Evolutionary conservation across 1,140 invertebrate species (phyloP).

Genomic region (Amphibalanus amphitrite): DNA sequence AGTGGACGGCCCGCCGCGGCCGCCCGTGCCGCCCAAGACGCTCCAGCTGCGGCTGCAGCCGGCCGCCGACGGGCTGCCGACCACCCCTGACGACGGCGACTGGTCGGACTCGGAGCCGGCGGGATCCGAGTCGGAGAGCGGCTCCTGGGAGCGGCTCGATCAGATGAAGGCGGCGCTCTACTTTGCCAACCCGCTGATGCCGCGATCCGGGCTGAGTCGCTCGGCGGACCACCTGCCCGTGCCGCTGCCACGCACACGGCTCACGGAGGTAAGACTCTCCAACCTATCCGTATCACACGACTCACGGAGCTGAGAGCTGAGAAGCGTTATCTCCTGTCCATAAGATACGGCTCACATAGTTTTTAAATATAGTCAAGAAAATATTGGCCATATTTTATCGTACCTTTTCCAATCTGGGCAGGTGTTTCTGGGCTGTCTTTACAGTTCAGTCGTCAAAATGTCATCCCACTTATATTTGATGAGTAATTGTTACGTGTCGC

Average conservation of each 20-base stretch:
- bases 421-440: too few species aligned
- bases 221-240: not conserved
- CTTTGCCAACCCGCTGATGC: constrained; percentile 1
- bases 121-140: not conserved
- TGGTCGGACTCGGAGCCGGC: not conserved
- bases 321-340: too few species aligned
- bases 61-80: not conserved
- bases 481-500: too few species aligned
- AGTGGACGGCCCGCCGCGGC: not conserved
- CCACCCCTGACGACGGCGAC: not conserved
- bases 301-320: too few species aligned
- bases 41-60: not conserved
- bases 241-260: not conserved
- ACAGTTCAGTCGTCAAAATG: too few species aligned
- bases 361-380: too few species aligned
- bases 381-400: too few species aligned
- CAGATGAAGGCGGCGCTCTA: not conserved
- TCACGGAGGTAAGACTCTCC: not conserved
- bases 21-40: not conserved
- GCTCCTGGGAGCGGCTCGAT: not conserved
- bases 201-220: not conserved
- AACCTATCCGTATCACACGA: too few species aligned
- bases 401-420: too few species aligned
- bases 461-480: too few species aligned
- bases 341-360: too few species aligned